Conservation (phyloP, 2,797 vertebrate genomes). For the Tangara arthus region DNA sequence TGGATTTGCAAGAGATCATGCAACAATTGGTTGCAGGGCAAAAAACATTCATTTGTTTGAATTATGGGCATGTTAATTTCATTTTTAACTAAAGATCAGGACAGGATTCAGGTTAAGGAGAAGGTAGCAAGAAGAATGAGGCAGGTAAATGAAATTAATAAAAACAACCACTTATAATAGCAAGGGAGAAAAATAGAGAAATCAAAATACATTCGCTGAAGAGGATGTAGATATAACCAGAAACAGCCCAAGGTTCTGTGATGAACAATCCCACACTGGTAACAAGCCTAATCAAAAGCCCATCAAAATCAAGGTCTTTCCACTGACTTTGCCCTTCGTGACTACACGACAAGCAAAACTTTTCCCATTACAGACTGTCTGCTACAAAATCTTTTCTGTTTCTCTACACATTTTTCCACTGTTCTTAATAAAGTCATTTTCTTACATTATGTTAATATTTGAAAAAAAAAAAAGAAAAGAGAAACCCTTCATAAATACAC, state of each 20-base stretch:
- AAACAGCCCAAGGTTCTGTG: not conserved
- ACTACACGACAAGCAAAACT: slow-evolving; percentile 22
- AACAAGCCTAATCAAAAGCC: not conserved
- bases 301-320: slow-evolving; percentile 1
- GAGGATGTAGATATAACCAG: not conserved
- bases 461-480: not conserved
- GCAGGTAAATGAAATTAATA: not conserved
- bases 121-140: not conserved
- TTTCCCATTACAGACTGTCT: slow-evolving; percentile 26
- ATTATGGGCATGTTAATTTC: not conserved
- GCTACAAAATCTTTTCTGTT: slow-evolving; percentile 40
- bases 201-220: not conserved
- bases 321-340: not conserved
- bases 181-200: not conserved
- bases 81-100: not conserved
- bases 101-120: not conserved
- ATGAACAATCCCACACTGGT: not conserved
- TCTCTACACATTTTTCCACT: slow-evolving; percentile 53
- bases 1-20: not conserved
- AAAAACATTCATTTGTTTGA: not conserved
- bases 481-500: slow-evolving; percentile 62
- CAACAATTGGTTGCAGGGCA: not conserved
- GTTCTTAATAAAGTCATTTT: slow-evolving; percentile 68
- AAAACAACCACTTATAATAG: not conserved
- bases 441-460: slow-evolving; percentile 60